Conservation (phyloP, 2,797 vertebrate genomes). For the Acrossocheilus fasciatus region DNA sequence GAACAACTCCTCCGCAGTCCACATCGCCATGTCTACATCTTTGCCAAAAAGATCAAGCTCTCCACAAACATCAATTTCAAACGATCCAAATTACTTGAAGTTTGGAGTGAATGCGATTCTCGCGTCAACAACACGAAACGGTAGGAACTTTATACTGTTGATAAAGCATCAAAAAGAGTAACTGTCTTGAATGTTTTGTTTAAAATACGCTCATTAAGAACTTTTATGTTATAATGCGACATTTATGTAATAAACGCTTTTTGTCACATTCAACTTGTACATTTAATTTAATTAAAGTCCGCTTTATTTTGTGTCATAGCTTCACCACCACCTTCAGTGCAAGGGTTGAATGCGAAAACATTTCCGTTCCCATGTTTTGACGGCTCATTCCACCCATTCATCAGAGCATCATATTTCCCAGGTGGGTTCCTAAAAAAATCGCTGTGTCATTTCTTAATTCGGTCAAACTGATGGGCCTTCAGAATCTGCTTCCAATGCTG, state of each 20-base stretch:
- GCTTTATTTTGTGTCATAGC: slow-evolving; percentile 71
- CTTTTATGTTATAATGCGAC: too few species aligned
- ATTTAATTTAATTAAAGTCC: slow-evolving; percentile 17
- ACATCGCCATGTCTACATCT: slow-evolving; percentile 62
- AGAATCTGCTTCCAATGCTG: slow-evolving; percentile 79
- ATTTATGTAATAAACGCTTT: neutral
- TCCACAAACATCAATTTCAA: slow-evolving; percentile 63
- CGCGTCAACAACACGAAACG: slow-evolving; percentile 84
- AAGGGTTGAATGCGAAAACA: slow-evolving; percentile 84
- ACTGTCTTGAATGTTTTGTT: neutral
- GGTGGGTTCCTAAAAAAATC: slow-evolving; percentile 77
- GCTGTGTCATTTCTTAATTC: slow-evolving; percentile 54
- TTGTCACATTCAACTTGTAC: neutral
- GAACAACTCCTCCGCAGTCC: slow-evolving; percentile 70
- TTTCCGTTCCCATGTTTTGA: slow-evolving; percentile 92
- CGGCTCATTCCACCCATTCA: slow-evolving; percentile 91
- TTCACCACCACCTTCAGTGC: slow-evolving; percentile 77
- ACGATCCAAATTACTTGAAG: slow-evolving; percentile 87
- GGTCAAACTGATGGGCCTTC: slow-evolving; percentile 65
- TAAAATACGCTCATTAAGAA: neutral
- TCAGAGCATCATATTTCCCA: slow-evolving; percentile 92
- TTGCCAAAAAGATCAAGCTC: slow-evolving; percentile 73
- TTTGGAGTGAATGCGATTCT: slow-evolving; percentile 97
- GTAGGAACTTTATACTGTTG: slow-evolving; percentile 72
- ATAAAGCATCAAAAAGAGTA: neutral